Conservation (phyloP, 2,113 vertebrate species). For the Aepyceros melampus region DNA sequence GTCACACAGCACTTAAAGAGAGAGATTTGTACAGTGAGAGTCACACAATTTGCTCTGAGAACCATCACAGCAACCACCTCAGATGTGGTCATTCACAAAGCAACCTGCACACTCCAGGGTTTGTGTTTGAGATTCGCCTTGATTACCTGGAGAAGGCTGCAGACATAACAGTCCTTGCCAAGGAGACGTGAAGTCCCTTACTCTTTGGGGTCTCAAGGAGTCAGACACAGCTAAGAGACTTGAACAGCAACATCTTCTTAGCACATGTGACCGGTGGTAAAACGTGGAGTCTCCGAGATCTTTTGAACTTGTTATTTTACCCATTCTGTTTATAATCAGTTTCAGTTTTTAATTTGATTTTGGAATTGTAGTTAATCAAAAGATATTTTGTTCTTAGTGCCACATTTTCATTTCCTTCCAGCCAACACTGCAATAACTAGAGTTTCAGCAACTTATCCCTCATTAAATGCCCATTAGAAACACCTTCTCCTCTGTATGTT, state of each 20-base stretch:
- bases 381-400: slow-evolving; percentile 73
- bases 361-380: slow-evolving; percentile 69
- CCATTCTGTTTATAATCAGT: slow-evolving; percentile 63
- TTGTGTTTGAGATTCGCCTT: neutral
- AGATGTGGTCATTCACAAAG: neutral
- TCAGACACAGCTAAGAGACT: neutral
- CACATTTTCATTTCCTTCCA: slow-evolving; percentile 82
- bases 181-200: neutral
- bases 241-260: neutral
- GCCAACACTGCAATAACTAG: slow-evolving; percentile 73
- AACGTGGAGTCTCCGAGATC: neutral
- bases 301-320: slow-evolving; percentile 17
- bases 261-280: neutral
- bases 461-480: slow-evolving; percentile 83
- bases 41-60: neutral
- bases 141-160: neutral
- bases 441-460: slow-evolving; percentile 80
- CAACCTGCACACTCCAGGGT: neutral
- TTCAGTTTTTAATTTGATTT: slow-evolving; percentile 71
- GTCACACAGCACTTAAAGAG: neutral
- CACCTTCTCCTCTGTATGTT: slow-evolving; percentile 79
- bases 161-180: neutral
- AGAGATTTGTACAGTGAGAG: neutral
- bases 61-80: neutral
- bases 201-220: neutral